Base-by-base conservation (phyloP, 1,140 invertebrate species). In the Vanessa atalanta region DNA sequence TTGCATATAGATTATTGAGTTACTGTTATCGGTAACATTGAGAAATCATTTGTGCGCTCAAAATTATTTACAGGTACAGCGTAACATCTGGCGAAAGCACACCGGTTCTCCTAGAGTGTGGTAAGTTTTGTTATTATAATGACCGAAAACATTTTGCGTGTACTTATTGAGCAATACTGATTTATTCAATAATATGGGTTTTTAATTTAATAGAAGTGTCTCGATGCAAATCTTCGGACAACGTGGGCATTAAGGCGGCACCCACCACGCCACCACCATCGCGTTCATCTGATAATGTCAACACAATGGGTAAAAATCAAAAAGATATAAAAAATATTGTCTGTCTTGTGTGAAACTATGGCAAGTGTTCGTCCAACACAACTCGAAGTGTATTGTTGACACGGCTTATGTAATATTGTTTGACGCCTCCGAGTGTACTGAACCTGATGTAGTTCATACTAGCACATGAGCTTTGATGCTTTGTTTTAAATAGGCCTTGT, bases 11-110 rank as follows among this genome's bases (percentile, higher is more conserved):
- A 37, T 1, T 0, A 43, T 43, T 43, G 9, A 43, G 37, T 43
- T 43, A 11, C 1, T 37, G 7, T 37, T 37, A 37, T 37, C 31
- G 7, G 31, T 37, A 4, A 37, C 3, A 37, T 37, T 37, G 31
- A 37, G 7, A 37, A 5, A 37, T 37, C 7, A 37, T 37, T 37
- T 37, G 0, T 37, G 7, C 5, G 11, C 11, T 14, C 14, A 51
- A 15, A 51, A 15, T 51, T 51, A 60, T 60, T 64, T 51, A 31
- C 80, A 93, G 90, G 88, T 93, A 91, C 66, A 93, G 90, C 51
- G 88, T 90, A 2, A 93, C 90, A 31, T 93, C 91, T 9, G 91
- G 91, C 9, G 91, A 93, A 78, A 93, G 91, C 71, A 93, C 91
- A 20, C 91, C 91, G 3, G 91, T 93, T 7, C 79, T 93, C 79